phyloP scores from a whole-genome alignment of 2,888 invertebrate genomes.

The Meganola albula region DNA sequence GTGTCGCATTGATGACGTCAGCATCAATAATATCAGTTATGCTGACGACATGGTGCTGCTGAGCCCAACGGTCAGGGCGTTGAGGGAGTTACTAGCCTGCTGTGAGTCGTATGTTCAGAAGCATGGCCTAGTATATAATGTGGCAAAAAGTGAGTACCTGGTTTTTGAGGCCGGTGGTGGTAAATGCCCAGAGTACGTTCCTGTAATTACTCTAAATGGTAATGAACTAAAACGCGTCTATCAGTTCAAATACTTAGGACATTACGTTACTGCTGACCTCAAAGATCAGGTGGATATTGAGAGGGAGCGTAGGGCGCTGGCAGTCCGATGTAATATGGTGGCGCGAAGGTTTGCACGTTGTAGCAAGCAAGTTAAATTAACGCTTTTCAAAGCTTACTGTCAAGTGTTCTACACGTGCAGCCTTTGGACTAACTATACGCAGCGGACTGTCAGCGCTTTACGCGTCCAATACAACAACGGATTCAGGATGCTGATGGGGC shows the following conservation, averaged over 20 bases:
- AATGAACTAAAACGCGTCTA: neutral
- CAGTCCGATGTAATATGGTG: constrained; percentile 13
- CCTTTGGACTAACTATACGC: neutral
- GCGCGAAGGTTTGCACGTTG: constrained; percentile 13
- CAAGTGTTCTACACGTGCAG: constrained; percentile 1
- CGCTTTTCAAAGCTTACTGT: constrained; percentile 1
- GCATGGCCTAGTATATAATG: constrained; percentile 3
- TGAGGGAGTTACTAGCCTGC: no score
- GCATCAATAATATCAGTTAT: constrained; percentile 3
- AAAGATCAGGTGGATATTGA: constrained; percentile 5
- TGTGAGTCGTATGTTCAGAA: neutral
- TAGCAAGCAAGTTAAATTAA: constrained; percentile 1
- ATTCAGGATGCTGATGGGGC: constrained; percentile 1
- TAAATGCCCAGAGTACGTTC: neutral
- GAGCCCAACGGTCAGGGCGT: neutral
- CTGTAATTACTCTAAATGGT: neutral
- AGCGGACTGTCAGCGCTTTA: constrained; percentile 1
- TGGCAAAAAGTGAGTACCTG: constrained; percentile 1
- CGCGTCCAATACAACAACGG: constrained; percentile 1
- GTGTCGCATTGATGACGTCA: neutral
- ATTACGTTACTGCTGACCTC: constrained; percentile 4
- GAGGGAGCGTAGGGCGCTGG: constrained; percentile 14
- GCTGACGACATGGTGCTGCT: constrained; percentile 4
- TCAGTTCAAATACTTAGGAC: constrained; percentile 6
- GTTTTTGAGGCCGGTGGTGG: neutral